Conservation (phyloP, 1,140 invertebrate species). For the Druon quercuslanigerum region DNA sequence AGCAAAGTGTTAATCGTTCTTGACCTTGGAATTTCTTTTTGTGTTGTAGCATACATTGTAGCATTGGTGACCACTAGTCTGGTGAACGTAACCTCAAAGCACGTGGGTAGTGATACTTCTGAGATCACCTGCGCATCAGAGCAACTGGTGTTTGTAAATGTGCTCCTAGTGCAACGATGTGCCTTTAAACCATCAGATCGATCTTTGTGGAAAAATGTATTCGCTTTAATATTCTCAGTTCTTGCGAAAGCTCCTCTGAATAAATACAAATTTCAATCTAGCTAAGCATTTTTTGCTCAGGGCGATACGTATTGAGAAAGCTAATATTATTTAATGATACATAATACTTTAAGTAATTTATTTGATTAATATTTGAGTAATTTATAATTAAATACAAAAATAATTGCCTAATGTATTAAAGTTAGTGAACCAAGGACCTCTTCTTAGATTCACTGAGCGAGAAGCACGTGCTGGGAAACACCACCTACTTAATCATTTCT, state of each 20-base stretch:
- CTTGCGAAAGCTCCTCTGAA: background rate
- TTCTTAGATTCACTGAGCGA: background rate
- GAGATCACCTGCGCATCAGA: constrained; percentile 45
- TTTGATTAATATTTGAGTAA: too few species aligned
- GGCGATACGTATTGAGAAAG: too few species aligned
- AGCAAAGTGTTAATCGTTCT: too few species aligned
- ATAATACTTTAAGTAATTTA: too few species aligned
- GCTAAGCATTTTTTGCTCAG: background rate
- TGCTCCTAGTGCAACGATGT: background rate
- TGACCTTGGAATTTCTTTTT: too few species aligned
- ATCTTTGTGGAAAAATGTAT: background rate
- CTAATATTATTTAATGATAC: too few species aligned
- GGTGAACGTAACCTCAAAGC: constrained; percentile 28
- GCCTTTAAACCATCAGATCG: background rate
- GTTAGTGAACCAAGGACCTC: background rate
- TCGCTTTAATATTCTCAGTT: background rate
- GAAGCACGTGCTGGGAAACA: constrained; percentile 6
- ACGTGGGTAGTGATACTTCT: constrained; percentile 35
- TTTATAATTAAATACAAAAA: too few species aligned
- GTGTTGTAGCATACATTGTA: background rate
- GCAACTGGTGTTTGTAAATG: constrained; percentile 57
- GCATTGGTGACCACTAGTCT: constrained; percentile 31
- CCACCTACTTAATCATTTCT: constrained; percentile 39
- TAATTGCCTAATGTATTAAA: too few species aligned
- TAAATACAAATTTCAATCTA: background rate